Evolutionary conservation across 2,797 vertebrate species (phyloP), one percentile per base, ranked within the genome.

Genomic region (Sparidentex hasta): DNA sequence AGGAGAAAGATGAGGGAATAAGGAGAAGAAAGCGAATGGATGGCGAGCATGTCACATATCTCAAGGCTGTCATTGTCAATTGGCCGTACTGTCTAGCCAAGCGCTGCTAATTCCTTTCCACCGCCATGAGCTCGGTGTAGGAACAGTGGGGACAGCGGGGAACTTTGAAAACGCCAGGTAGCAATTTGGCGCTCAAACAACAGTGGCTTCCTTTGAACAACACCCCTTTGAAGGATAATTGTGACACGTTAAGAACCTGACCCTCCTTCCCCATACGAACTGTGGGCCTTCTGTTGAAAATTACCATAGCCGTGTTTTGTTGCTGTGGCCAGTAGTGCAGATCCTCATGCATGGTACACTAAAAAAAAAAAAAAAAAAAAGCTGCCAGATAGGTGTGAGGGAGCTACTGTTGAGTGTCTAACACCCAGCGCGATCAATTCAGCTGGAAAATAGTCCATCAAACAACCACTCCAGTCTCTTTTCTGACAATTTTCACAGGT

Each of bases 161-260:
- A 86, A 88, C 81, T 86, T 85, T 76, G 71, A 81, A 68, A 84
- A 74, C 43, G 7, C 58, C 70, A 80, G 77, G 76, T 84, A 85
- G 84, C 76, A 87, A 90, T 87, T 90, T 90, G 69, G 79, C 5
- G 13, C 85, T 78, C 73, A 77, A 86, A 89, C 68, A 86, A 63
- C 38, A 63, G n/a, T 7, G 47, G 43, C 52, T 82, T 76, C 64
- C 65, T 77, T 78, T 81, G 73, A 81, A 78, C 65, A 84, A 78
- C 59, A 61, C 56, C 71, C 23, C 56, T 88, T 74, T 88, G 81
- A 88, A 85, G 76, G 65, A 78, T 77, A 47, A 83, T 83, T 82
- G 75, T 68, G 83, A 81, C 69, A 78, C 11, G 62, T 71, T 83
- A 74, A 79, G 80, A 66, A 76, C 44, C n/a, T 12, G 11, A 65